Evolutionary conservation across 2,797 vertebrate species (phyloP).

Genomic region (Chloroceryle inda): DNA sequence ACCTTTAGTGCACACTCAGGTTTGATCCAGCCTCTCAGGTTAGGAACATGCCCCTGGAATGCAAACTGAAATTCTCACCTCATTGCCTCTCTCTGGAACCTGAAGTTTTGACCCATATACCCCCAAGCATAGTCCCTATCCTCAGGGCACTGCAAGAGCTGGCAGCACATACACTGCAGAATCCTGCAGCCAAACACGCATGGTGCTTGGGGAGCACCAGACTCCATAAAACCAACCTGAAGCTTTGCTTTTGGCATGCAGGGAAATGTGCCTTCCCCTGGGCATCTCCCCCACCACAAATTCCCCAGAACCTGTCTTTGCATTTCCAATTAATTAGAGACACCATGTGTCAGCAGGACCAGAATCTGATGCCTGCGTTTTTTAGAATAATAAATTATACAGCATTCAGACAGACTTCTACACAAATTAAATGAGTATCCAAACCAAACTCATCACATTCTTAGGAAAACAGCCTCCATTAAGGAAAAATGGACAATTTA

Average conservation of each 20-base stretch:
- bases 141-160: neutral
- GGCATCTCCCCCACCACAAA: neutral
- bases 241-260: neutral
- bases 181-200: neutral
- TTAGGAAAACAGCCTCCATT: neutral
- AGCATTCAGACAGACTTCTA: neutral
- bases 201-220: neutral
- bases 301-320: neutral
- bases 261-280: neutral
- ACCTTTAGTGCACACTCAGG: neutral
- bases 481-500: neutral
- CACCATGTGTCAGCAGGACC: neutral
- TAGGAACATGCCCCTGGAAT: neutral
- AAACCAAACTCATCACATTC: neutral
- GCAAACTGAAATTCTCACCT: neutral
- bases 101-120: neutral
- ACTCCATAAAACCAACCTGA: neutral
- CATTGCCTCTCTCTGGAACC: neutral
- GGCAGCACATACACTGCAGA: accelerated
- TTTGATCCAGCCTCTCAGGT: neutral
- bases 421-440: neutral
- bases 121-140: neutral
- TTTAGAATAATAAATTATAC: neutral
- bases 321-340: conserved; percentile 19
- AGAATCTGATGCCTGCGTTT: neutral